These are phyloP conservation scores for Toxotes lorentzi DNA, from an alignment of 2,797 vertebrate genomes.

Conservation along the genomic window DNA sequence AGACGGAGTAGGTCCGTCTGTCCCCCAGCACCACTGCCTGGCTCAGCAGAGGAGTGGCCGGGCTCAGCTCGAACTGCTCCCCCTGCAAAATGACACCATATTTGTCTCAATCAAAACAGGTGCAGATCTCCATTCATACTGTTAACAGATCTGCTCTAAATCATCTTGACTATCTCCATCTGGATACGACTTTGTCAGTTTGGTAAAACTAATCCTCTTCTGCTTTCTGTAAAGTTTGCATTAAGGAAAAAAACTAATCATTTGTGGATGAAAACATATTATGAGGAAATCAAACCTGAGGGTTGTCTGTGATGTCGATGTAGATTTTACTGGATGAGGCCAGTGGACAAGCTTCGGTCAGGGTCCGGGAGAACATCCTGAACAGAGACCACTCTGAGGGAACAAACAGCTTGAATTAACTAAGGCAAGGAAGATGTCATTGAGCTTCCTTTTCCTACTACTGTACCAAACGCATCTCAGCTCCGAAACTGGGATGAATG, in stretches of 20 bases:
- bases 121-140: background rate
- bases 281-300: conserved; percentile 83
- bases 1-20: conserved; percentile 90
- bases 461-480: background rate
- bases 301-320: conserved; percentile 91
- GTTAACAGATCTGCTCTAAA: background rate
- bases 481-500: background rate
- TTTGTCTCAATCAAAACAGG: background rate
- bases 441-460: background rate
- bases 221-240: background rate
- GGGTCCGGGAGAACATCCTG: conserved; percentile 96
- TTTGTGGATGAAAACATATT: background rate
- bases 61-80: conserved; percentile 91
- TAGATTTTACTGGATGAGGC: conserved; percentile 95
- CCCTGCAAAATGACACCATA: conserved; percentile 82
- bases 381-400: conserved; percentile 96
- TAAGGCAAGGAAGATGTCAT: background rate
- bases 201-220: background rate
- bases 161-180: background rate
- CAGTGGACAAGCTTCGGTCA: conserved; percentile 95
- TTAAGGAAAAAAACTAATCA: background rate
- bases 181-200: background rate
- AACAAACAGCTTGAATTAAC: conserved; percentile 31
- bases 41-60: conserved; percentile 83
- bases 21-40: conserved; percentile 92